A percentile compares a stretch with the other conserved stretches of the same genome.
These are phyloP conservation scores for Theristus sp. DNA, from an alignment of 2,888 invertebrate species.

Conservation along the genomic window DNA sequence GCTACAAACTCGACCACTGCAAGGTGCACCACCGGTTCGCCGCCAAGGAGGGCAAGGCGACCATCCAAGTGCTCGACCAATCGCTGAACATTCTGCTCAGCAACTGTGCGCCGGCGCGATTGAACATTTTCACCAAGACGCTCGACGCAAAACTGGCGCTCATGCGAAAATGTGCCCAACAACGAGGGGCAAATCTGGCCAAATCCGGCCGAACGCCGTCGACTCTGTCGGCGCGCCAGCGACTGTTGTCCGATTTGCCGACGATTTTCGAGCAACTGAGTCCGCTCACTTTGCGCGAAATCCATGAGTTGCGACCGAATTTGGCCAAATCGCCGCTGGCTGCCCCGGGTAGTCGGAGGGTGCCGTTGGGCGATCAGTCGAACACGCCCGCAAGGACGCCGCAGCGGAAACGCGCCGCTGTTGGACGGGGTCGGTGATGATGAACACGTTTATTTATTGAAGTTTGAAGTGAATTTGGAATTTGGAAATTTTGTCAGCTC, in stretches of 20 bases:
- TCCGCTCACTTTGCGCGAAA: constrained; percentile 16
- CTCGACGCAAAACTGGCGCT: constrained; percentile 15
- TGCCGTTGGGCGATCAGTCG: not conserved
- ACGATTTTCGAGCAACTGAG: constrained; percentile 15
- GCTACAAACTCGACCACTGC: not conserved
- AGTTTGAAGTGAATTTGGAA: no score
- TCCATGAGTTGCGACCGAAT: constrained; percentile 1
- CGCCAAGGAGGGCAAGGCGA: not conserved
- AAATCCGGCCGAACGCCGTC: no score
- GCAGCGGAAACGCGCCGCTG: no score
- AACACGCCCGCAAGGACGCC: no score
- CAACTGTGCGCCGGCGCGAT: constrained; percentile 15
- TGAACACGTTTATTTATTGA: no score
- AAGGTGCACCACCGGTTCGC: not conserved
- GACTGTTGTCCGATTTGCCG: constrained; percentile 10
- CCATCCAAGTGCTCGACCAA: not conserved
- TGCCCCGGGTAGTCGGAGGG: not conserved
- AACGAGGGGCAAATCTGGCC: no score
- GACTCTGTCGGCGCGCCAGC: not conserved
- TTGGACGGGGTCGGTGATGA: no score
- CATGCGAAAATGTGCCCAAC: no score
- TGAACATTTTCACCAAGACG: constrained; percentile 17
- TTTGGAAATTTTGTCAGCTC: no score
- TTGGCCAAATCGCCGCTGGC: not conserved
- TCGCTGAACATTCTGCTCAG: constrained; percentile 10